Evolutionary conservation across 2,888 invertebrate species (phyloP).

Genomic region (Nephrotoma appendiculata): DNA sequence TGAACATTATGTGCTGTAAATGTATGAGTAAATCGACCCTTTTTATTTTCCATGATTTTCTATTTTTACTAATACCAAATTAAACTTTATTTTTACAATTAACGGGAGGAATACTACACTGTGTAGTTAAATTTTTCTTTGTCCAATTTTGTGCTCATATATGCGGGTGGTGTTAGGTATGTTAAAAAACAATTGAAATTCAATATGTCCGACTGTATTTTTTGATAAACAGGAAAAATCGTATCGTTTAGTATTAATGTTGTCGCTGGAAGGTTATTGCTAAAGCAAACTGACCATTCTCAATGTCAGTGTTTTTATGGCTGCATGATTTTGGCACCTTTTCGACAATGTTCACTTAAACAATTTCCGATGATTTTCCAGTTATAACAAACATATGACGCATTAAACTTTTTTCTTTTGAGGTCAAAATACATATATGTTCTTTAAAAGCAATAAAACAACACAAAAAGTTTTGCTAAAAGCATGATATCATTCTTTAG

Average conservation of each 20-base stretch:
- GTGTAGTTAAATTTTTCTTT: neutral
- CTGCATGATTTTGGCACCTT: neutral
- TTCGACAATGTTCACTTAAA: neutral
- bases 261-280: neutral
- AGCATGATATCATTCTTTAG: neutral
- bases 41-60: conserved; percentile 1
- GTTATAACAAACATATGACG: neutral
- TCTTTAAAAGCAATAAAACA: neutral
- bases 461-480: neutral
- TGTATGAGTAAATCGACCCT: neutral
- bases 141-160: neutral
- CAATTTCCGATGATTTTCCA: neutral
- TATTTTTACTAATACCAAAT: conserved; percentile 1
- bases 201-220: neutral
- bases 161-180: neutral
- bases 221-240: neutral
- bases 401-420: neutral
- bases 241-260: neutral
- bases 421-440: neutral
- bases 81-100: neutral
- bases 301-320: neutral
- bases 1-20: neutral
- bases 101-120: neutral
- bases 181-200: neutral
- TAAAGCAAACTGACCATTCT: neutral